phyloP scores from a whole-genome alignment of 53 echinoderm and acorn worm genomes.

The Actinopyga echinites region DNA sequence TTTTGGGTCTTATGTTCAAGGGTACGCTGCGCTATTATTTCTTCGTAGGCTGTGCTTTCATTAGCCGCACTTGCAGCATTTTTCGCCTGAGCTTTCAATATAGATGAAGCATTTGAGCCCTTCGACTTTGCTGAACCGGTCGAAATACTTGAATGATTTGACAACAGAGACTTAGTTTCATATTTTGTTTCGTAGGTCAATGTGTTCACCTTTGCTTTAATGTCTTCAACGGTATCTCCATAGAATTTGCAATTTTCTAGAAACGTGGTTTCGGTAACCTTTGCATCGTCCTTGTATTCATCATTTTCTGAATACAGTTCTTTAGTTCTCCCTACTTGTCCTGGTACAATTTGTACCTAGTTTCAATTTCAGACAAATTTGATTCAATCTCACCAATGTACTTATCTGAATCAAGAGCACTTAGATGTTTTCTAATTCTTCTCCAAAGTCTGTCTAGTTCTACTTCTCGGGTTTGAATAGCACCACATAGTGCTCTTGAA shows the following conservation, averaged over 20 bases:
- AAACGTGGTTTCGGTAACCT: background rate
- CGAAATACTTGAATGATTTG: too few relatives aligned
- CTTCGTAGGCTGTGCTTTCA: constrained; percentile 47
- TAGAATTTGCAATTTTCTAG: constrained; percentile 26
- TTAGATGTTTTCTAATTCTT: background rate
- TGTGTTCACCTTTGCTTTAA: too few relatives aligned
- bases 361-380: background rate
- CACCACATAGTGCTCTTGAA: background rate
- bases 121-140: background rate
- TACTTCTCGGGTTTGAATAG: background rate
- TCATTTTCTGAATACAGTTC: background rate
- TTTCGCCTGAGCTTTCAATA: constrained; percentile 20
- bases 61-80: constrained; percentile 46
- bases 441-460: background rate
- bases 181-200: too few relatives aligned
- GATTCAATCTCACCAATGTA: background rate
- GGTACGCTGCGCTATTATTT: constrained; percentile 14
- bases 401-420: background rate
- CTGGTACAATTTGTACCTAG: background rate
- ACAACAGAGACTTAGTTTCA: too few relatives aligned
- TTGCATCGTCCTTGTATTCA: constrained; percentile 3
- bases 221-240: background rate
- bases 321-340: background rate
- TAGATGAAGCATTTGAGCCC: background rate
- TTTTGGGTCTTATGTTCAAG: constrained; percentile 13